Percentiles rank a stretch among this genome's conserved stretches.
Evolutionary conservation across 2,113 vertebrate genomes (phyloP).

Genomic region (Phalacrocorax aristotelis): DNA sequence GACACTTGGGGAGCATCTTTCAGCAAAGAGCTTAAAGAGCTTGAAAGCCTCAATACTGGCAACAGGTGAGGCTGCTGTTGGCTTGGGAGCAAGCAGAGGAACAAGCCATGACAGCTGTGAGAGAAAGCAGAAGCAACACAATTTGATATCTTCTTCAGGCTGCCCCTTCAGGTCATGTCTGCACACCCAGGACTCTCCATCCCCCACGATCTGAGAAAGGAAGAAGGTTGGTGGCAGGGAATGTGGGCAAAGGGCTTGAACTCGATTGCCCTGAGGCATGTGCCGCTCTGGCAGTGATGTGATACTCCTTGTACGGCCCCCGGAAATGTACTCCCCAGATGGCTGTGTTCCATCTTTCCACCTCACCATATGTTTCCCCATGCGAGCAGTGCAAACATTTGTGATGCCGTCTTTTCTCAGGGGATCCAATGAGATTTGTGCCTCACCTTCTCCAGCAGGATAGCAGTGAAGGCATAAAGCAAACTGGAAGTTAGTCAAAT

Average conservation of each 20-base stretch:
- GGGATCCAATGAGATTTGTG: background rate
- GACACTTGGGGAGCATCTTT: slow-evolving; percentile 30
- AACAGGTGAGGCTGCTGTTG: slow-evolving; percentile 26
- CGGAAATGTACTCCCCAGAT: accelerated
- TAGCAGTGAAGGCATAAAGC: background rate
- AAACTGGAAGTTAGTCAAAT: background rate
- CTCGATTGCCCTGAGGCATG: background rate
- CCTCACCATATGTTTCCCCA: background rate
- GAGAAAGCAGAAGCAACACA: slow-evolving; percentile 30
- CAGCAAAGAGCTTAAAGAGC: slow-evolving; percentile 42
- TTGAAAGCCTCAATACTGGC: slow-evolving; percentile 13
- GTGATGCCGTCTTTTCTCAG: background rate
- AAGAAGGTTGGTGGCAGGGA: background rate
- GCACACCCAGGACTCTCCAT: background rate
- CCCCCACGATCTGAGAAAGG: background rate
- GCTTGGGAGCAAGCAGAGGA: slow-evolving; percentile 6
- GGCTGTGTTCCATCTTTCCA: background rate
- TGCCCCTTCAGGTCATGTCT: background rate
- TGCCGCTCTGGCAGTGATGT: background rate
- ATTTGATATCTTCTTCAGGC: background rate
- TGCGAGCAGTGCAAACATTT: background rate
- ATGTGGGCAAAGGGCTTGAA: background rate
- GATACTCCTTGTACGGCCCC: background rate
- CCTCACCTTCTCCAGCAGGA: background rate
- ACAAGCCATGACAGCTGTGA: slow-evolving; percentile 17